Percentiles rank a stretch among this genome's conserved stretches.
phyloP scores from a whole-genome alignment of 2,888 invertebrate genomes.

The Scaptomyza caliginosa region DNA sequence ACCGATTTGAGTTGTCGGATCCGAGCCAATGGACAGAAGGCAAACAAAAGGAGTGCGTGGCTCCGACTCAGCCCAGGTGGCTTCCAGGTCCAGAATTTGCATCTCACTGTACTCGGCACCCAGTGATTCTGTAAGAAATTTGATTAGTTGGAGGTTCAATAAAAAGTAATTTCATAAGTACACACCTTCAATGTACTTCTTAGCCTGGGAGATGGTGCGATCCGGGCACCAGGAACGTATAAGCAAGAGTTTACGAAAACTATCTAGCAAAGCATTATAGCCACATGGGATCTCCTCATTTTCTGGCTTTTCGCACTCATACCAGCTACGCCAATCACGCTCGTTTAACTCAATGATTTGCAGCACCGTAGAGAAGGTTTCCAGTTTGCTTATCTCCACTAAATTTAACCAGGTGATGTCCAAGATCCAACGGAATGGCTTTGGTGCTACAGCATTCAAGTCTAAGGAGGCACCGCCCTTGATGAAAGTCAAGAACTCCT shows the following conservation, averaged over 20 bases:
- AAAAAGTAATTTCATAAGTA: not conserved
- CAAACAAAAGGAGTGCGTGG: conserved; percentile 95
- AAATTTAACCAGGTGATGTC: conserved; percentile 98
- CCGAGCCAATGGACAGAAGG: conserved; percentile 96
- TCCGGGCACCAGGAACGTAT: conserved; percentile 98
- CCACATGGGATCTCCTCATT: conserved; percentile 95
- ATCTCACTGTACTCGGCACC: conserved; percentile 96
- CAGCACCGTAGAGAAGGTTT: conserved; percentile 91
- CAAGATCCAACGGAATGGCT: conserved; percentile 97
- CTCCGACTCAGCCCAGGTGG: conserved; percentile 95
- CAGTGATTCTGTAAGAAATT: conserved; percentile 87
- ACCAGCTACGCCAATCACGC: conserved; percentile 95
- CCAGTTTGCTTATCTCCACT: conserved; percentile 95
- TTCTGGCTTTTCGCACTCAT: conserved; percentile 96
- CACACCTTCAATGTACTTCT: conserved; percentile 93
- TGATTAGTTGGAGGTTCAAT: too few relatives aligned
- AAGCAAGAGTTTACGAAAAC: conserved; percentile 93
- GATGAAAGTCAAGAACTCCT: conserved; percentile 97
- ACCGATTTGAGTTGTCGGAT: conserved; percentile 97
- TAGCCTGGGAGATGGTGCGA: conserved; percentile 95
- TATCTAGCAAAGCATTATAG: conserved; percentile 93
- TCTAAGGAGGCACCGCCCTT: conserved; percentile 98
- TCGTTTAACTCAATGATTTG: conserved; percentile 93
- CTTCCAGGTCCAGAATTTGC: conserved; percentile 95
- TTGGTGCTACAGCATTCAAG: conserved; percentile 95